Evolutionary conservation across 2,113 vertebrate species (phyloP).

Genomic region (Leptobrachium ailaonicum): DNA sequence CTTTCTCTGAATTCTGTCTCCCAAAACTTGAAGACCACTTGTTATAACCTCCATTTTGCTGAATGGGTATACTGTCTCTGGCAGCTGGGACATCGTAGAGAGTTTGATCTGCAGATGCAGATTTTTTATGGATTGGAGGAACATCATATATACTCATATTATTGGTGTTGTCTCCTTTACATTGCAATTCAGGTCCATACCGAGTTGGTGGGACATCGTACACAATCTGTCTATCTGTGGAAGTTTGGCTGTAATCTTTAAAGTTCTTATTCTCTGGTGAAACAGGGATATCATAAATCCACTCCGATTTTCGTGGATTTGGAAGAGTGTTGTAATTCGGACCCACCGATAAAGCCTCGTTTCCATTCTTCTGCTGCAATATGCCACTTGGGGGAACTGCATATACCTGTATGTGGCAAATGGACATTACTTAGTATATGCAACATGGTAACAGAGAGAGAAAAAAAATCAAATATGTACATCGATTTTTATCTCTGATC

Average conservation of each 20-base stretch:
- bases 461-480: too few relatives aligned
- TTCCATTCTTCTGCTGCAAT: slow-evolving; percentile 55
- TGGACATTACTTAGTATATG: background rate
- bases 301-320: slow-evolving; percentile 73
- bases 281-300: slow-evolving; percentile 82
- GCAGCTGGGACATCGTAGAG: slow-evolving; percentile 56
- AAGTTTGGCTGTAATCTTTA: slow-evolving; percentile 25
- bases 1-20: slow-evolving; percentile 60
- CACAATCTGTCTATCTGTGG: slow-evolving; percentile 40
- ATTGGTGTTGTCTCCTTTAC: slow-evolving; percentile 14
- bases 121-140: slow-evolving; percentile 54
- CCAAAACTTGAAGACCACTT: slow-evolving; percentile 49
- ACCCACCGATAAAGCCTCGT: slow-evolving; percentile 58
- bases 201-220: slow-evolving; percentile 58
- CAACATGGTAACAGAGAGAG: too few relatives aligned
- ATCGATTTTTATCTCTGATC: background rate
- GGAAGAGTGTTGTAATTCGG: slow-evolving; percentile 71
- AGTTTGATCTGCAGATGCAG: slow-evolving; percentile 39
- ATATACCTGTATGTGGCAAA: slow-evolving; percentile 67
- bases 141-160: slow-evolving; percentile 6
- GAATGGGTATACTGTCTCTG: slow-evolving; percentile 30
- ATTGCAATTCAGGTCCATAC: background rate
- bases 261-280: slow-evolving; percentile 62
- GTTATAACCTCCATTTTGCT: slow-evolving; percentile 47
- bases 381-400: slow-evolving; percentile 64